Evolutionary conservation across 2,888 invertebrate species (phyloP).

Genomic region (Nezara viridula): DNA sequence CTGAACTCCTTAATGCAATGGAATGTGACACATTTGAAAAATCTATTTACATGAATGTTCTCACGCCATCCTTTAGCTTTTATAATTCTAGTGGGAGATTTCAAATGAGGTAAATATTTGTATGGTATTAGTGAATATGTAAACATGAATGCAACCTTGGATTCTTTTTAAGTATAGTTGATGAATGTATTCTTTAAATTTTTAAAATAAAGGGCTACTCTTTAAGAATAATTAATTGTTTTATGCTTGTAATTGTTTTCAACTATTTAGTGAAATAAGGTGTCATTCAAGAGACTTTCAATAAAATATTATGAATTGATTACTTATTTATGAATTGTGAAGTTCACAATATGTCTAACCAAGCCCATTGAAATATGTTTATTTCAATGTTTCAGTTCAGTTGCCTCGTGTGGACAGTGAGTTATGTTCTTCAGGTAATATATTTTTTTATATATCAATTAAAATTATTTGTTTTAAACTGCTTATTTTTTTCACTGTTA

Average conservation of each 20-base stretch:
- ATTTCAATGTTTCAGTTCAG: constrained; percentile 66
- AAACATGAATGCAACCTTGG: constrained; percentile 61
- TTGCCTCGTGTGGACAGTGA: constrained; percentile 69
- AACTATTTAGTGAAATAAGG: constrained; percentile 6
- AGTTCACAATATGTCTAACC: not conserved
- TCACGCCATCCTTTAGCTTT: not conserved
- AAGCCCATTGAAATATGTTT: constrained; percentile 7
- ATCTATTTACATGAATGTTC: not conserved
- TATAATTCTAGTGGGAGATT: constrained; percentile 17
- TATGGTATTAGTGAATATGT: constrained; percentile 61
- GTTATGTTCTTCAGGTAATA: constrained; percentile 68
- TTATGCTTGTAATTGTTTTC: not conserved
- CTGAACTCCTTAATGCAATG: not conserved
- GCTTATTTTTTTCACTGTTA: not conserved
- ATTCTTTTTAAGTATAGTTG: not conserved
- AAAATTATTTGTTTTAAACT: not conserved
- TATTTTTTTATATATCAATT: not conserved
- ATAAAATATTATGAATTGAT: not conserved
- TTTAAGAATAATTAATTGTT: not conserved
- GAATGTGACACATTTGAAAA: constrained; percentile 28
- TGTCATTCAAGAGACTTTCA: constrained; percentile 39
- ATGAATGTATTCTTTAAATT: constrained; percentile 12
- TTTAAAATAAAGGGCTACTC: not conserved
- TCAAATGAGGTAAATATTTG: constrained; percentile 53
- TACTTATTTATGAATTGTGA: not conserved